Evolutionary conservation across 2,797 vertebrate genomes (phyloP), one percentile per base, ranked within the genome.

Genomic region (Tamandua tetradactyla): DNA sequence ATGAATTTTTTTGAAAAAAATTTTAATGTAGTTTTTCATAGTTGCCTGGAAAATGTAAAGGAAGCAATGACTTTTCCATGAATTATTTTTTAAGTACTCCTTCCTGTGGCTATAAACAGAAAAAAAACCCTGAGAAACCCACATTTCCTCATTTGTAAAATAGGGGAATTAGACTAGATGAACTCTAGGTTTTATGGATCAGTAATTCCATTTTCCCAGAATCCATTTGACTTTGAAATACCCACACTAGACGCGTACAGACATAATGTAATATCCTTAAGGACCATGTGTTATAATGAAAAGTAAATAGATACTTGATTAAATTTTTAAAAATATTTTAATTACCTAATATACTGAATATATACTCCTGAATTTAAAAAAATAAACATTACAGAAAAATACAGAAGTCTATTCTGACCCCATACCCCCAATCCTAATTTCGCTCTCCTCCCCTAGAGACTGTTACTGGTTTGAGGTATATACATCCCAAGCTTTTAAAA

Each of bases 311-410:
- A 64, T 74, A 37, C 22, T 59, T 35, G 44, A 66, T 66, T 86
- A n/a, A n/a, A 35, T 85, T 85, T 80, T 32, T 0, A 59, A 84
- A 78, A 61, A 59, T 61, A 32, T 35, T 59, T 82, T 90, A 89
- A 89, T 94, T 80, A 57, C 32, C n/a, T n/a, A n/a, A n/a, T n/a
- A 89, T 69, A 62, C 14, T 40, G 66, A 91, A 83, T 83, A 57
- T n/a, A 72, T 37, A 79, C 14, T 81, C 40, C 78, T 85, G 88
- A 76, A 91, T 76, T 91, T 22, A 55, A 35, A 55, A 92, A 79
- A 93, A 71, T n/a, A 68, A 90, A 71, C 25, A 42, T 75, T 49
- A 52, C 18, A 61, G 44, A 22, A 32, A 42, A 95, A 57, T 22
- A 69, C 12, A n/a, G 3, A 44, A 32, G 27, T 72, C n/a, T 13